Evolutionary conservation across 2,113 vertebrate species (phyloP), one percentile per base, ranked within the genome.

Genomic region (Elephantulus edwardii): DNA sequence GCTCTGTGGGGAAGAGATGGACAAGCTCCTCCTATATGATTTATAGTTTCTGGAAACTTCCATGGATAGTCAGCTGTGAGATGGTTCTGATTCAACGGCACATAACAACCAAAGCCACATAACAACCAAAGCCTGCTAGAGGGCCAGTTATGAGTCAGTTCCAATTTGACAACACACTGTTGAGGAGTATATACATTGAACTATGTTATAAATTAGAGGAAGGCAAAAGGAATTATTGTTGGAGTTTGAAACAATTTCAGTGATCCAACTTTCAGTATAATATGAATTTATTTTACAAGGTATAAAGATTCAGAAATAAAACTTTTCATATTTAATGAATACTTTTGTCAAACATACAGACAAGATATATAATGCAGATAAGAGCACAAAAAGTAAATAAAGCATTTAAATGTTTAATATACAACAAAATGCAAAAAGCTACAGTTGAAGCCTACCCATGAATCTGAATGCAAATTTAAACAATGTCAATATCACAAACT

Each of bases 211-310:
- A 22, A 92, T n/a, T 62, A 84, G 60, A 62, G 12, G 19, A 83
- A 62, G 10, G 54, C 52, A 78, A 14, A 5, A 82, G 20, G 68
- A 76, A 70, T 64, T n/a, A 60, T 80, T 80, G 38, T 11, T 79
- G 80, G 35, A 88, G n/a, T 76, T 85, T 77, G 44, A 88, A 84
- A 75, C 68, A 83, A 83, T 74, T 83, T 78, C 50, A 75, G 22
- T 40, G 83, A 83, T 74, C 46, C 68, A 85, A 62, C 19, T 68
- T n/a, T 85, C 28, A 85, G 19, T 84, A 38, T 38, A 38, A 54
- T 54, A 77, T 38, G 9, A 70, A 56, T 77, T 71, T 38, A 62
- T 20, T 68, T 88, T 72, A 35, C 30, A 88, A 16, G 20, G 8
- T 20, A 79, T 30, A 56, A 19, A 44, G 48, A 44, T 74, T 91